Evolutionary conservation across 1,140 invertebrate genomes (phyloP).

Genomic region (Drosophila pallidifrons): DNA sequence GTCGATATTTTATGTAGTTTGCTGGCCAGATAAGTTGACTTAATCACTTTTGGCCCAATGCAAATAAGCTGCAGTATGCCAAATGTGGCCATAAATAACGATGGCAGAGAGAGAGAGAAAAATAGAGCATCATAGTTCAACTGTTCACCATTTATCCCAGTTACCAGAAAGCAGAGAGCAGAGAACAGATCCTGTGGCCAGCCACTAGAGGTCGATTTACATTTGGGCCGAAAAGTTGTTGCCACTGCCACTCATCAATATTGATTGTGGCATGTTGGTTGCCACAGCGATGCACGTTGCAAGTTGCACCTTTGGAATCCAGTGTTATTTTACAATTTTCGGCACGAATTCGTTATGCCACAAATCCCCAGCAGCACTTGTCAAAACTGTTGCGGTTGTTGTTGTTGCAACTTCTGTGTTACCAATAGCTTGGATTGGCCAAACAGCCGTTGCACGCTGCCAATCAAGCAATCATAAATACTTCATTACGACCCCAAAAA

Average conservation of each 20-base stretch:
- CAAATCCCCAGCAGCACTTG: constrained; percentile 73
- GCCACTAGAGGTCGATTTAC: constrained; percentile 10
- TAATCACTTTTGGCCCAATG: constrained; percentile 57
- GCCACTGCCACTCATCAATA: constrained; percentile 56
- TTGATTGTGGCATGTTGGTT: constrained; percentile 42
- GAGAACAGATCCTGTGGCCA: constrained; percentile 3
- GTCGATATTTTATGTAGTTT: constrained; percentile 9
- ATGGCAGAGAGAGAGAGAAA: not conserved
- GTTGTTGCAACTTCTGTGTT: constrained; percentile 18
- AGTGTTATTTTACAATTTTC: constrained; percentile 65
- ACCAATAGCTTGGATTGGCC: constrained; percentile 37
- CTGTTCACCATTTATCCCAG: not conserved
- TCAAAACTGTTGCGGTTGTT: constrained; percentile 9
- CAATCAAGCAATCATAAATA: constrained; percentile 72
- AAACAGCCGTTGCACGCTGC: constrained; percentile 62
- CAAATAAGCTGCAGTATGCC: constrained; percentile 28
- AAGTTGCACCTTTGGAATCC: constrained; percentile 16
- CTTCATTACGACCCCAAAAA: constrained; percentile 60
- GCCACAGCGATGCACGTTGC: not conserved
- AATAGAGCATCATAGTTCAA: constrained; percentile 16
- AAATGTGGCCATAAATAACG: constrained; percentile 50
- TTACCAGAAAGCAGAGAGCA: not conserved
- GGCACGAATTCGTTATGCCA: constrained; percentile 78
- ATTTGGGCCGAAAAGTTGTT: constrained; percentile 20
- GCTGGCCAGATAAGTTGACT: constrained; percentile 46